Evolutionary conservation across 1,140 invertebrate species (phyloP), one percentile per base, ranked within the genome.

Genomic region (Drosophila pallidifrons): DNA sequence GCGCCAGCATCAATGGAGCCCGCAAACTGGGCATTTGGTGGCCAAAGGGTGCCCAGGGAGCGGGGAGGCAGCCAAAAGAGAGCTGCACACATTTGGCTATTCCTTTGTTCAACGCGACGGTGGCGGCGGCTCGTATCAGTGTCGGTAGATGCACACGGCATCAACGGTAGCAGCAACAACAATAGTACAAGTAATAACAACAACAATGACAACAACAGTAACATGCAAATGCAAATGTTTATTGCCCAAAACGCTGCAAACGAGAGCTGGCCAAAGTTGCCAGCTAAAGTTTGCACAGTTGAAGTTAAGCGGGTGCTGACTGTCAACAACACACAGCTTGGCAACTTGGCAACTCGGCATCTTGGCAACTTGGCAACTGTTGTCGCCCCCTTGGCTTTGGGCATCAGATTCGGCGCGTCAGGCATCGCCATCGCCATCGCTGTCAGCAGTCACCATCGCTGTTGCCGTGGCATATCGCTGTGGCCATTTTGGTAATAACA

Each of bases 401-500:
- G 11, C 45, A 15, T 15, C 13, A 46, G 13, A 5, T 15, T 46
- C 45, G 15, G 10, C 47, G 10, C 47, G 25, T 28, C 47, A 11
- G 16, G 16, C 45, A 47, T 69, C 71, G 47, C 32, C 54, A 52
- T 58, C 70, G 43, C 15, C 28, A 54, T 70, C 57, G 43, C 52
- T 32, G 16, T 59, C 16, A 15, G 15, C 46, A 25, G 30, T 59
- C 47, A 28, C 41, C 55, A 43, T 57, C 46, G 58, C 60, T 54
- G 55, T 85, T 54, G 55, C 85, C 76, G 82, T 82, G 82, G 80
- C 79, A 87, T 45, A 49, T 59, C 57, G 16, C 20, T 15, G 75
- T 73, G 63, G 87, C 85, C 85, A 89, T 89, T 89, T 90, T 89
- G 86, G 85, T 90, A 90, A 89, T 81, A 90, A 90, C 85, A 89